phyloP scores from a whole-genome alignment of 2,797 vertebrate genomes.

The Eremophila alpestris region DNA sequence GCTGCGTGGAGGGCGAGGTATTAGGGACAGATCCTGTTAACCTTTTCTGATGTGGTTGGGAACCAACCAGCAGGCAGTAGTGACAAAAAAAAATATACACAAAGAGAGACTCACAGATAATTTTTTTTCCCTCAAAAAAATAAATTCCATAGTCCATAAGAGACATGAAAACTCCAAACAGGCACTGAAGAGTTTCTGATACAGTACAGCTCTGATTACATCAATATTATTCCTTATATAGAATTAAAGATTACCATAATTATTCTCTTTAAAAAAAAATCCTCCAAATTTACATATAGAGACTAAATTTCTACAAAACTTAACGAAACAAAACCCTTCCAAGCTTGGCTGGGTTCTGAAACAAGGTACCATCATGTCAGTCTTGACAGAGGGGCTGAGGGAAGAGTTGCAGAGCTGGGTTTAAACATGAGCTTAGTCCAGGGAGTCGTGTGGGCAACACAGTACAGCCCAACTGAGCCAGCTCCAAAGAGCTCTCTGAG shows the following conservation, averaged over 20 bases:
- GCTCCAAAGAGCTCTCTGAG: neutral
- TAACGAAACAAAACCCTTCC: constrained; percentile 70
- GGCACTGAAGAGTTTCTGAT: constrained; percentile 73
- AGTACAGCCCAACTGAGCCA: neutral
- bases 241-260: constrained; percentile 81
- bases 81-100: neutral
- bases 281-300: constrained; percentile 88
- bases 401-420: constrained; percentile 15
- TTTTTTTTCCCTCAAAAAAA: constrained; percentile 70
- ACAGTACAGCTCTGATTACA: constrained; percentile 83
- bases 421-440: constrained; percentile 83
- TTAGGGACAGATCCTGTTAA: constrained; percentile 45
- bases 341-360: constrained; percentile 84
- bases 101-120: constrained; percentile 64
- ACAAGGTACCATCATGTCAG: constrained; percentile 71
- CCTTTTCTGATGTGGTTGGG: neutral
- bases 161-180: constrained; percentile 59
- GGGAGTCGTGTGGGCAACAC: neutral
- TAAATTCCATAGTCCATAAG: constrained; percentile 69
- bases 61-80: constrained; percentile 62
- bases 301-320: constrained; percentile 82
- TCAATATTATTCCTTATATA: constrained; percentile 75
- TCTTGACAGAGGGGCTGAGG: constrained; percentile 52
- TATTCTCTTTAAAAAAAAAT: constrained; percentile 80
- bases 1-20: constrained; percentile 49